phyloP scores from a whole-genome alignment of 1,140 invertebrate genomes.

The Habropoda laboriosa region DNA sequence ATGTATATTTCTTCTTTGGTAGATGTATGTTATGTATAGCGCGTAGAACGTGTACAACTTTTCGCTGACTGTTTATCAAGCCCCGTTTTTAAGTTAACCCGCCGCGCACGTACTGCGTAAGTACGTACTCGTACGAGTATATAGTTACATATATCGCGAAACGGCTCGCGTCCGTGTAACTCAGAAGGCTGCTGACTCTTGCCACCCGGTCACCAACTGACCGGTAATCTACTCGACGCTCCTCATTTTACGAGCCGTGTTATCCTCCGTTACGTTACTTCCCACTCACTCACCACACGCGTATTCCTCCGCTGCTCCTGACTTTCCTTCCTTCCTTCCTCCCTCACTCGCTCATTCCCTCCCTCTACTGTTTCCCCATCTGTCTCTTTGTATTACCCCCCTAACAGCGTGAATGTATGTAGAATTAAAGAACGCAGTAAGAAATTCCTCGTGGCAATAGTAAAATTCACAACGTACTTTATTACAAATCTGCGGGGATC shows the following conservation, averaged over 20 bases:
- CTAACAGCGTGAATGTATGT: too few species aligned
- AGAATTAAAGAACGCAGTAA: too few species aligned
- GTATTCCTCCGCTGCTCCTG: constrained; percentile 6
- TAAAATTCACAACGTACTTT: constrained; percentile 71
- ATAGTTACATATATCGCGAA: background rate
- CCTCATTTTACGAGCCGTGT: constrained; percentile 57
- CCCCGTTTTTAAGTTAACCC: background rate
- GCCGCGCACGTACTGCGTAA: background rate
- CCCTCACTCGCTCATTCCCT: background rate
- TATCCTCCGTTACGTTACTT: constrained; percentile 46
- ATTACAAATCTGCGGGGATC: constrained; percentile 65
- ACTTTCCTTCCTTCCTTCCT: constrained; percentile 12
- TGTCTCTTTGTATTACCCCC: too few species aligned
- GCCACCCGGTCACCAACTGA: constrained; percentile 51
- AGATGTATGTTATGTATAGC: too few species aligned
- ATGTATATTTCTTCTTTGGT: background rate
- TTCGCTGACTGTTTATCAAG: too few species aligned
- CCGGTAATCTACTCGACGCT: constrained; percentile 29
- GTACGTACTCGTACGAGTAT: too few species aligned
- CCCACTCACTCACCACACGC: constrained; percentile 20
- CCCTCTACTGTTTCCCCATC: background rate
- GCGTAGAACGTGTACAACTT: too few species aligned
- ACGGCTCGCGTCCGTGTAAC: background rate
- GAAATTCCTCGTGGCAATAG: background rate
- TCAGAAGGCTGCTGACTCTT: constrained; percentile 48